Evolutionary conservation across 2,888 invertebrate species (phyloP).

Genomic region (Campoplex capitator): DNA sequence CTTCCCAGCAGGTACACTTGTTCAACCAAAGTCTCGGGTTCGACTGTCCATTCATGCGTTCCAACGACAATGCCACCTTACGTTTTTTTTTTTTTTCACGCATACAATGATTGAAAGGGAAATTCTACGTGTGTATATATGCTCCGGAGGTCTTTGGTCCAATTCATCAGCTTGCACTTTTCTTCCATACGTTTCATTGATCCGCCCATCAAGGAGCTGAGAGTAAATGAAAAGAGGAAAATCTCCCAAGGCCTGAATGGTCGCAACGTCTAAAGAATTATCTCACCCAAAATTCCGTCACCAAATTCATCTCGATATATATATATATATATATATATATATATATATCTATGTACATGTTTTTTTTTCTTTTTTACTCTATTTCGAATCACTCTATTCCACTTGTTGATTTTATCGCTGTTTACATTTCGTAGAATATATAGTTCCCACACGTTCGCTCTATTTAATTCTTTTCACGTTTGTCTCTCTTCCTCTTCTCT

Average conservation of each 20-base stretch:
- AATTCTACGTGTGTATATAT: constrained; percentile 14
- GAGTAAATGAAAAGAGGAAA: constrained; percentile 54
- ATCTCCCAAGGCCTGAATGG: constrained; percentile 63
- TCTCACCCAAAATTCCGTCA: constrained; percentile 68
- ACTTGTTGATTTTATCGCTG: constrained; percentile 82
- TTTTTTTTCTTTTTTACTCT: constrained; percentile 30
- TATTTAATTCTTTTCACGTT: constrained; percentile 41
- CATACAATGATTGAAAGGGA: constrained; percentile 36
- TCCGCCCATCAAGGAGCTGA: constrained; percentile 57
- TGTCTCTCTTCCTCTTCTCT: background rate
- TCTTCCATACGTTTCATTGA: constrained; percentile 64
- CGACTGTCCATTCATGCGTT: constrained; percentile 80
- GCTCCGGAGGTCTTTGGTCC: constrained; percentile 40
- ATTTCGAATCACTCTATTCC: constrained; percentile 58
- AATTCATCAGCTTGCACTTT: constrained; percentile 59
- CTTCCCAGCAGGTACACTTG: constrained; percentile 79
- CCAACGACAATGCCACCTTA: constrained; percentile 82
- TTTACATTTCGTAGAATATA: constrained; percentile 76
- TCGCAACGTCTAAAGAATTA: constrained; percentile 75
- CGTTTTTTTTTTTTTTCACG: constrained; percentile 70
- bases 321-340: background rate
- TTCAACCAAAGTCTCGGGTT: constrained; percentile 74
- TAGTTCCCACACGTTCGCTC: constrained; percentile 58
- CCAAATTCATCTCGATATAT: constrained; percentile 25
- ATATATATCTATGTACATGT: too few species aligned